Conservation (phyloP, 2,113 vertebrate species). For the Charadrius vociferus region DNA sequence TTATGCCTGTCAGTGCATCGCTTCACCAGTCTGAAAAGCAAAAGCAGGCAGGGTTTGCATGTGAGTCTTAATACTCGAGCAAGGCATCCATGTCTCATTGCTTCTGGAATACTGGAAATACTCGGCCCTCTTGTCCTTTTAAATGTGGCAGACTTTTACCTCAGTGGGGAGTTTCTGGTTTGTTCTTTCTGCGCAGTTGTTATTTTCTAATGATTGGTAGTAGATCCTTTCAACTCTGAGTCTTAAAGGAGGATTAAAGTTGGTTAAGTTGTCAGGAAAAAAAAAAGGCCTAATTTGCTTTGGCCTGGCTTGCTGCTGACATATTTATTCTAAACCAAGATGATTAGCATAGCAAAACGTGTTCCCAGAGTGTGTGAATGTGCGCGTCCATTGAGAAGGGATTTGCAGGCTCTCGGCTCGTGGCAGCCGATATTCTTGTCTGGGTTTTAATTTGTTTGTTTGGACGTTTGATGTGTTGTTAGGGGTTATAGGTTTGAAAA, state of each 20-base stretch:
- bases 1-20: rapidly evolving
- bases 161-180: not conserved
- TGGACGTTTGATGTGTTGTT: conserved; percentile 40
- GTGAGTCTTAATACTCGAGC: not conserved
- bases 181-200: not conserved
- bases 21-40: not conserved
- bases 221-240: not conserved
- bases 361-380: not conserved
- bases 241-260: conserved; percentile 1
- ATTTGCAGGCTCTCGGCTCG: conserved; percentile 50
- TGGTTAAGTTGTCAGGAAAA: not conserved
- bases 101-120: not conserved
- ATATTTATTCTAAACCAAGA: conserved; percentile 3
- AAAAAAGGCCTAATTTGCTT: not conserved
- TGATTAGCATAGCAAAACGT: conserved; percentile 27
- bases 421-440: not conserved
- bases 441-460: conserved; percentile 64
- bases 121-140: not conserved
- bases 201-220: not conserved
- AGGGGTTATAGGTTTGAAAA: conserved; percentile 38
- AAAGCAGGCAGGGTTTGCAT: not conserved
- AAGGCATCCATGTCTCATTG: rapidly evolving
- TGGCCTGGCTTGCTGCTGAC: conserved; percentile 25
- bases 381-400: conserved; percentile 18
- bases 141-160: not conserved